Evolutionary conservation across 2,797 vertebrate genomes (phyloP).

Genomic region (Pampus argenteus): DNA sequence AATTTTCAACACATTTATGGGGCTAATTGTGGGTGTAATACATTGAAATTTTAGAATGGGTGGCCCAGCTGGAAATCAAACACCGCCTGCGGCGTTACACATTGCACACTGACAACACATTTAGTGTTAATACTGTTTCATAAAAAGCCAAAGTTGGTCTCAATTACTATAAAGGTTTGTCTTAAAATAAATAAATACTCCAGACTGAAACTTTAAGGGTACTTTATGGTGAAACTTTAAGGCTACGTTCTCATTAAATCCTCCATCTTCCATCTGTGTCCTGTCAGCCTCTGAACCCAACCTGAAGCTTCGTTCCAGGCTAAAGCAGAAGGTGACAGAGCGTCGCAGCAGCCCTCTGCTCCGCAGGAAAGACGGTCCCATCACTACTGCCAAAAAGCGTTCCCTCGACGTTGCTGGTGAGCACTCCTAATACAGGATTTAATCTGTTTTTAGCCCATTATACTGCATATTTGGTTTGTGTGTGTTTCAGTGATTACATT

Average conservation of each 20-base stretch:
- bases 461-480: no score
- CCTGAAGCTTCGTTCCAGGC: constrained; percentile 93
- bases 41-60: constrained; percentile 41
- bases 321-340: constrained; percentile 98
- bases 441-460: neutral
- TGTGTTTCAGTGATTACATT: constrained; percentile 12
- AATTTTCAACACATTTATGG: constrained; percentile 27
- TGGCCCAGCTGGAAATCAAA: constrained; percentile 20
- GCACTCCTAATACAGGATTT: neutral
- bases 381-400: constrained; percentile 92
- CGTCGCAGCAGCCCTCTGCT: constrained; percentile 95
- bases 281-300: constrained; percentile 95
- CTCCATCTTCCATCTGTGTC: neutral
- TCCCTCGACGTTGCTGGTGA: constrained; percentile 93
- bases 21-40: constrained; percentile 14
- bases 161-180: neutral
- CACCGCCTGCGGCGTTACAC: neutral
- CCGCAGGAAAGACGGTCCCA: constrained; percentile 92
- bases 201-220: neutral
- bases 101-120: neutral
- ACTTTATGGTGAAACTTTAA: neutral
- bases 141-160: neutral
- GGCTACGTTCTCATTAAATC: neutral
- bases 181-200: no score
- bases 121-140: neutral